Conservation (phyloP, 2,113 vertebrate genomes). For the Sinocyclocheilus rhinocerous region DNA sequence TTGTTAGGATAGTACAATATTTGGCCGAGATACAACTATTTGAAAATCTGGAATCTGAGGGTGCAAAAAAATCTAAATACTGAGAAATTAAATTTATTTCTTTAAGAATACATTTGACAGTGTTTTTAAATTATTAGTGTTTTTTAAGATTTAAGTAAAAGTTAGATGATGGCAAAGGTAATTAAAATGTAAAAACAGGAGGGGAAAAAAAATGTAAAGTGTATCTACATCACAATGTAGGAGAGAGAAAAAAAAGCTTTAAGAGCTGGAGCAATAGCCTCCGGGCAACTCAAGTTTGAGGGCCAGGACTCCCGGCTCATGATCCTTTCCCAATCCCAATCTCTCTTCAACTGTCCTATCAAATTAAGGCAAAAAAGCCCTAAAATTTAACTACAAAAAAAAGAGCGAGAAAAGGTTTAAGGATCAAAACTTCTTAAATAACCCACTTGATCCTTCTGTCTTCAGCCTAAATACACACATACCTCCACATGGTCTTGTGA, state of each 20-base stretch:
- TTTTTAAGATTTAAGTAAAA: neutral
- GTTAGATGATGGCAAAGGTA: neutral
- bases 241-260: neutral
- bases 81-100: too few relatives aligned
- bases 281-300: neutral
- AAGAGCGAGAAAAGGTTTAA: neutral
- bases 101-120: neutral
- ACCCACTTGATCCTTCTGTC: neutral
- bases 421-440: neutral
- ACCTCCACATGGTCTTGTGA: neutral
- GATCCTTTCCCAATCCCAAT: neutral
- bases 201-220: too few relatives aligned
- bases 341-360: neutral
- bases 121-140: neutral
- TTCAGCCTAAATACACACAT: constrained; percentile 15
- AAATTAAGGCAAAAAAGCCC: neutral
- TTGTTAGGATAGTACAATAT: too few relatives aligned
- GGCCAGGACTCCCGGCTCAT: too few relatives aligned
- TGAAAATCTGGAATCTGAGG: too few relatives aligned
- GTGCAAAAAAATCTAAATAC: too few relatives aligned
- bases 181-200: neutral
- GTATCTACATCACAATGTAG: too few relatives aligned
- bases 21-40: too few relatives aligned
- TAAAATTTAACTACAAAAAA: neutral
- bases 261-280: neutral